Conservation (phyloP, 2,113 vertebrate genomes). For the Sapajus apella region DNA sequence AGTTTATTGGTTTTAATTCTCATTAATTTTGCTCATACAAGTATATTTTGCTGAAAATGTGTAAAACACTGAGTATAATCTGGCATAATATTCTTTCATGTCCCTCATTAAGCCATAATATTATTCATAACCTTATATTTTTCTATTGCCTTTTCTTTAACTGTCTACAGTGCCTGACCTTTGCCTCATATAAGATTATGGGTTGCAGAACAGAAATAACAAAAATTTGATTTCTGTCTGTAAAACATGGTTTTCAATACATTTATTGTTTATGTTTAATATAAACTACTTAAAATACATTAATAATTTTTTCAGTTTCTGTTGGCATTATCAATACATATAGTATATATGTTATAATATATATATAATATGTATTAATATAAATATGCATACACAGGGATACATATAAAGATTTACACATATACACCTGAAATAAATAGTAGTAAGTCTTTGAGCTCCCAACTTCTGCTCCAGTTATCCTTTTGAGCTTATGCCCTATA, state of each 20-base stretch:
- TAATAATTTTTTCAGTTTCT: background rate
- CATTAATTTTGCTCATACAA: constrained; percentile 47
- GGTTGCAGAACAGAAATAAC: background rate
- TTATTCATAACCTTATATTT: background rate
- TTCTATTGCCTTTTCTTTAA: constrained; percentile 23
- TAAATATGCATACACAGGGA: background rate
- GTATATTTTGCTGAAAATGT: background rate
- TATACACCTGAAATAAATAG: background rate
- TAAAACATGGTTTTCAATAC: background rate
- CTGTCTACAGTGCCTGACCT: background rate
- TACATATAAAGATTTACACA: background rate
- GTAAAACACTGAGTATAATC: constrained; percentile 25
- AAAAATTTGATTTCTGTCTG: background rate
- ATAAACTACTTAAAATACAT: background rate
- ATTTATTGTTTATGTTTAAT: background rate
- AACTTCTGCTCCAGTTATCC: background rate
- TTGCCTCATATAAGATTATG: background rate
- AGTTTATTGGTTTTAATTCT: constrained; percentile 70
- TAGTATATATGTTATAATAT: too few relatives aligned
- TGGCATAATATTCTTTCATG: constrained; percentile 18
- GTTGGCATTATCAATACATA: background rate
- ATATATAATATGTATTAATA: background rate
- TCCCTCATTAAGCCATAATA: background rate
- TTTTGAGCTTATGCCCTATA: background rate
- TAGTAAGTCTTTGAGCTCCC: background rate